Conservation (phyloP, 2,113 vertebrate genomes). For the Pungitius pungitius region DNA sequence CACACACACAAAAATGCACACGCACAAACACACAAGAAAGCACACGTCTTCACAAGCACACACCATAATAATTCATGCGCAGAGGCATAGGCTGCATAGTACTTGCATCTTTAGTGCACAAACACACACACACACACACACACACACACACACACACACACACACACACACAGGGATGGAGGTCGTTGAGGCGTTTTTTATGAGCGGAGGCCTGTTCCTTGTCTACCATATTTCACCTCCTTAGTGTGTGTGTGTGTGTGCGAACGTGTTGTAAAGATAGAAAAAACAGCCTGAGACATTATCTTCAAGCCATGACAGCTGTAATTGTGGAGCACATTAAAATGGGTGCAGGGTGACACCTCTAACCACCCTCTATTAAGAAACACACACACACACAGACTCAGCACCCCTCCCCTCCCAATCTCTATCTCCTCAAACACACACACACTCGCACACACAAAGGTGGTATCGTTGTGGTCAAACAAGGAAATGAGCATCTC, state of each 20-base stretch:
- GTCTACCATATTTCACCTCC: slow-evolving; percentile 66
- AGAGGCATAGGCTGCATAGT: slow-evolving; percentile 36
- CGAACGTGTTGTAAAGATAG: slow-evolving; percentile 15
- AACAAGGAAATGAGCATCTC: slow-evolving; percentile 72
- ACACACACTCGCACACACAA: slow-evolving; percentile 38
- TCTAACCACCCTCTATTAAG: slow-evolving; percentile 81
- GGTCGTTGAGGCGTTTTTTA: slow-evolving; percentile 65
- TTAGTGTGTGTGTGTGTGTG: slow-evolving; percentile 42
- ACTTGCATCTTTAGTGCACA: slow-evolving; percentile 48
- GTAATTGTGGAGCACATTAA: slow-evolving; percentile 81
- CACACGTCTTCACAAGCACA: slow-evolving; percentile 46
- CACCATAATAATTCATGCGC: slow-evolving; percentile 63
- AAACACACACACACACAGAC: slow-evolving; percentile 68
- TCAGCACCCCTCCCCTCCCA: slow-evolving; percentile 25
- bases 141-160: slow-evolving; percentile 25
- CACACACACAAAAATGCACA: slow-evolving; percentile 40
- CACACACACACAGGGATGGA: slow-evolving; percentile 45
- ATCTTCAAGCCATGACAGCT: slow-evolving; percentile 77
- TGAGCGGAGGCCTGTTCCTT: slow-evolving; percentile 54
- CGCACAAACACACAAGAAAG: slow-evolving; percentile 36
- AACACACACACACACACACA: slow-evolving; percentile 35
- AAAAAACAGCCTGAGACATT: slow-evolving; percentile 63
- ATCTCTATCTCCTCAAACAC: too few species aligned
- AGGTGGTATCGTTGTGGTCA: slow-evolving; percentile 72
- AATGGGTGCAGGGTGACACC: slow-evolving; percentile 79